These are phyloP conservation scores for Dinomys branickii DNA, from an alignment of 2,113 vertebrate species.

Conservation along the genomic window DNA sequence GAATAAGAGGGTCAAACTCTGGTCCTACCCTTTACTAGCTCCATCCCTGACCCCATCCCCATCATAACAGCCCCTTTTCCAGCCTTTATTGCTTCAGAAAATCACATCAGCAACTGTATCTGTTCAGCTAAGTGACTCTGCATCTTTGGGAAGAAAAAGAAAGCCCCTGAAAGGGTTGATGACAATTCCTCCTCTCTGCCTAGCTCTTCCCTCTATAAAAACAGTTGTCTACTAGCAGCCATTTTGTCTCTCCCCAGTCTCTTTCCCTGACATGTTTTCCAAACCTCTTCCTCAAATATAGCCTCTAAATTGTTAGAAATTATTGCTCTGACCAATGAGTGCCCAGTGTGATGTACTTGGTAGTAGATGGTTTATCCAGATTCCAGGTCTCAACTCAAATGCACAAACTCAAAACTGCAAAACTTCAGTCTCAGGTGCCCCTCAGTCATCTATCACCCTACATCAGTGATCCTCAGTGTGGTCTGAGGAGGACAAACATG, in stretches of 20 bases:
- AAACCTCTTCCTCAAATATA: background rate
- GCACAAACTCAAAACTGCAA: background rate
- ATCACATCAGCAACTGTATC: background rate
- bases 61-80: background rate
- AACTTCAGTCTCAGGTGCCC: background rate
- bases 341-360: background rate
- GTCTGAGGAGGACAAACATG: background rate
- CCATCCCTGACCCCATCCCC: background rate
- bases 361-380: background rate
- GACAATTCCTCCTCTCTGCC: background rate
- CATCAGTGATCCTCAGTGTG: background rate
- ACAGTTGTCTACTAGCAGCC: background rate
- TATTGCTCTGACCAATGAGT: background rate
- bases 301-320: slow-evolving; percentile 5
- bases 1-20: background rate
- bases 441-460: background rate
- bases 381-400: background rate
- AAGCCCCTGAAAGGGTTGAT: background rate
- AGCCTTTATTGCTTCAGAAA: background rate
- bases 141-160: background rate
- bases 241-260: background rate
- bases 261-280: background rate
- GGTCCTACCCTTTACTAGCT: background rate
- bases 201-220: background rate
- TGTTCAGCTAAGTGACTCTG: background rate